Conservation (phyloP, 1,140 invertebrate species). For the Tetraneura akinire region DNA sequence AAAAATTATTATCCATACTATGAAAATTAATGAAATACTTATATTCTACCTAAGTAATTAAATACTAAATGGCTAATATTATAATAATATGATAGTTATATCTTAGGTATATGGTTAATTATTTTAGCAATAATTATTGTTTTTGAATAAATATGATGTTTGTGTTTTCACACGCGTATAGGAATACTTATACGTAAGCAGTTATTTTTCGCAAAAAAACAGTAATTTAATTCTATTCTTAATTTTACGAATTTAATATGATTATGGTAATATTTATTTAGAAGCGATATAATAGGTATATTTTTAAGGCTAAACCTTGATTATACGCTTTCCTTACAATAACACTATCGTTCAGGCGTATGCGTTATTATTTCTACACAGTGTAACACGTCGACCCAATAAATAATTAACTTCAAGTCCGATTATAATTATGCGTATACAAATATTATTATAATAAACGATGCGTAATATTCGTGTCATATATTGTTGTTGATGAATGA, state of each 20-base stretch:
- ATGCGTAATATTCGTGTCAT: too few species aligned
- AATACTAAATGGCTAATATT: too few species aligned
- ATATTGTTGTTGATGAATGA: too few species aligned
- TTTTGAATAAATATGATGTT: neutral
- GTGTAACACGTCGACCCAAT: neutral
- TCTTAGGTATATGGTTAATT: too few species aligned
- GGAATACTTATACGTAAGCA: neutral
- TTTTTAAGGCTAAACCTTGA: neutral
- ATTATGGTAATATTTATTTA: neutral
- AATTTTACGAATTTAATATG: neutral
- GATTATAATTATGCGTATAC: neutral
- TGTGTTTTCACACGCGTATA: neutral
- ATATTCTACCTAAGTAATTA: too few species aligned
- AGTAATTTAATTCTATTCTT: neutral
- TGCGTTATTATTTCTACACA: neutral
- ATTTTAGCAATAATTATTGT: too few species aligned
- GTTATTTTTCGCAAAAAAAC: neutral
- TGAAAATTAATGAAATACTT: too few species aligned
- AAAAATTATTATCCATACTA: too few species aligned
- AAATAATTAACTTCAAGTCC: neutral
- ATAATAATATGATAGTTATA: too few species aligned
- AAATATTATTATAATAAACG: too few species aligned
- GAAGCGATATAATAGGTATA: too few species aligned
- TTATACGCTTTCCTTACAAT: slow-evolving; percentile 27
- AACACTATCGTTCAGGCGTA: neutral